Base-by-base conservation (phyloP, 2,113 vertebrate genomes). In the Colius striatus region DNA sequence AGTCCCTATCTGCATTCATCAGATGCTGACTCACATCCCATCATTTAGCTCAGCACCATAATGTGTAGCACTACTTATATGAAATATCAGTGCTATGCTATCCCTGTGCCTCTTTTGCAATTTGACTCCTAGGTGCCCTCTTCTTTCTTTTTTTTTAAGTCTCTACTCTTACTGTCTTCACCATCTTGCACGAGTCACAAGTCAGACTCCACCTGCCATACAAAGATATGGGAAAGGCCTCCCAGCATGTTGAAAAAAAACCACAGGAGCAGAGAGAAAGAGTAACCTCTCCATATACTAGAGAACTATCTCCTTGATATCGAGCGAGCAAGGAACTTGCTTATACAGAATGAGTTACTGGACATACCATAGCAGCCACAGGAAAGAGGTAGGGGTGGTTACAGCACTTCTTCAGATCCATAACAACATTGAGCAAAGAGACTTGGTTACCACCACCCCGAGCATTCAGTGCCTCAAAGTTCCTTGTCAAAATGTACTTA, bases 401-500 rank as follows among this genome's bases (percentile, higher is more conserved):
- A 97, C 99, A 99, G 97, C 99, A 99, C 95, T 99, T 99, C 97
- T 99, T 99, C 73, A 99, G 98, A 97, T 99, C 99, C 99, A 99
- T 99, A 94, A 99, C 99, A 92, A 99, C 99, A 19, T 99, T 99
- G 45, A 99, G 98, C 85, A 99, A 96, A 50, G 99, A 99, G 16
- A 99, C 99, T 95, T 99, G 99, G 98, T 99, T 99, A 90, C 99
- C 99, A 67, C 99, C 99, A 66, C 99, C 99, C 11, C 99, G 99
- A 61, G 99, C 99, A 96, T 99, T 99, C 95, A 99, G 97, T 17
- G 99, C 99, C 77, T 99, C 99, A 54, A 99, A 99, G 97, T 99
- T 99, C 50, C 99, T 98, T 9, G 99, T 99, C 70, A 99, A 98
- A 91, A 99, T 99, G 61, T 99, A 99, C 95, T 99, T 99, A 92